phyloP scores from a whole-genome alignment of 1,140 invertebrate genomes.

The Caenorhabditis elegans region DNA sequence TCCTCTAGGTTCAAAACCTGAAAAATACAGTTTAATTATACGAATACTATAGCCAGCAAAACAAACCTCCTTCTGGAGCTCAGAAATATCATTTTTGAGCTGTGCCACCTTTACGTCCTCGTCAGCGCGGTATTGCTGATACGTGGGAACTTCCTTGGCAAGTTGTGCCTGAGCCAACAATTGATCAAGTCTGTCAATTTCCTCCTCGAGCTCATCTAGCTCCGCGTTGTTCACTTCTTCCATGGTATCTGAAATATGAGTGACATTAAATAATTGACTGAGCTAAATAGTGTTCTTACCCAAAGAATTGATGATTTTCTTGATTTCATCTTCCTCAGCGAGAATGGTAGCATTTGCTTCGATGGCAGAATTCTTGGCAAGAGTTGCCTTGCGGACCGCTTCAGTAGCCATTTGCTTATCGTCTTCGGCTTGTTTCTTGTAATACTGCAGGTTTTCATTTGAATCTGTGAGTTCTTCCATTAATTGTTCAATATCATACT shows the following conservation, averaged over 20 bases:
- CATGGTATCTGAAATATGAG: conserved; percentile 57
- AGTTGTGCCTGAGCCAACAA: conserved; percentile 53
- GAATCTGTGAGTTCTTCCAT: conserved; percentile 40
- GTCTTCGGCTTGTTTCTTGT: conserved; percentile 41
- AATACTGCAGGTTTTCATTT: conserved; percentile 43
- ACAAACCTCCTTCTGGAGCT: conserved; percentile 53
- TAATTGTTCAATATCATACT: conserved; percentile 41
- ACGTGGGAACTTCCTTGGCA: conserved; percentile 46
- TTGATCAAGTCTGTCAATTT: conserved; percentile 56
- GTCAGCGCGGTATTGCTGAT: conserved; percentile 34
- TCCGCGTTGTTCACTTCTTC: conserved; percentile 64
- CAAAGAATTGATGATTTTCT: conserved; percentile 45
- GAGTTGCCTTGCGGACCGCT: conserved; percentile 46
- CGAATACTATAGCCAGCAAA: neutral
- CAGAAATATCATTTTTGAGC: conserved; percentile 50
- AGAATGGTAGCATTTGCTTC: conserved; percentile 43
- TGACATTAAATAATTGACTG: neutral
- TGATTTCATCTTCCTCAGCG: conserved; percentile 36
- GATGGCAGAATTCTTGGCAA: conserved; percentile 47
- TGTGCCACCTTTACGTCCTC: conserved; percentile 43
- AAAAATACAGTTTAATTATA: neutral
- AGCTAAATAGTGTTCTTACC: too few species aligned
- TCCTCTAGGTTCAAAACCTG: conserved; percentile 52
- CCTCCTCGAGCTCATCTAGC: conserved; percentile 56
- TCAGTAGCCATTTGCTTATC: conserved; percentile 42